Evolutionary conservation across 2,888 invertebrate genomes (phyloP).

Genomic region (Ectropis crepuscularia): DNA sequence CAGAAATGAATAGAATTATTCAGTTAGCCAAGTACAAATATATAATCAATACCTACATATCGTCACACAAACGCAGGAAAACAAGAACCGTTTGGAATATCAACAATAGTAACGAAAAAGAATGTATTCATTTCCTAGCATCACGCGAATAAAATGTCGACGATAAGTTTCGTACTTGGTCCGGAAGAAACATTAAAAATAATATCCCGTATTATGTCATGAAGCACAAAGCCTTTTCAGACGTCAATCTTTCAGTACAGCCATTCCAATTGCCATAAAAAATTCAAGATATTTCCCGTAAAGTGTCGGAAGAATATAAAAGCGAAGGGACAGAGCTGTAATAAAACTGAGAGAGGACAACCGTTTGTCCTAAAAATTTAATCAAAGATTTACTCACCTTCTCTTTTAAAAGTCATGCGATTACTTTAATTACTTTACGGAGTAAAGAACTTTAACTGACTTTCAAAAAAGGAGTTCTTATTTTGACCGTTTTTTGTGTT

Average conservation of each 20-base stretch:
- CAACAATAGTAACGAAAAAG: no score
- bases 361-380: slow-evolving; percentile 18
- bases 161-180: no score
- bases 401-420: slow-evolving; percentile 1
- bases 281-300: slow-evolving; percentile 11
- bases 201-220: slow-evolving; percentile 1
- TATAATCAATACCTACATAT: no score
- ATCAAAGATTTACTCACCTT: slow-evolving; percentile 11
- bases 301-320: slow-evolving; percentile 19
- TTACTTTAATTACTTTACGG: neutral
- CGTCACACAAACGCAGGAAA: no score
- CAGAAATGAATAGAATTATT: no score
- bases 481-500: no score
- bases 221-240: slow-evolving; percentile 5
- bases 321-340: slow-evolving; percentile 19
- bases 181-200: neutral
- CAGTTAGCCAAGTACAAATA: no score
- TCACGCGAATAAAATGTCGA: no score
- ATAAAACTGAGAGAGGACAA: slow-evolving; percentile 24
- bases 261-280: slow-evolving; percentile 21
- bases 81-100: no score
- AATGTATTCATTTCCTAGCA: no score
- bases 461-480: no score
- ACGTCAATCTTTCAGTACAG: slow-evolving; percentile 19
- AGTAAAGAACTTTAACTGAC: no score